These are phyloP conservation scores for Pseudomyrmex concolor DNA, from an alignment of 1,140 invertebrate genomes.

Conservation along the genomic window DNA sequence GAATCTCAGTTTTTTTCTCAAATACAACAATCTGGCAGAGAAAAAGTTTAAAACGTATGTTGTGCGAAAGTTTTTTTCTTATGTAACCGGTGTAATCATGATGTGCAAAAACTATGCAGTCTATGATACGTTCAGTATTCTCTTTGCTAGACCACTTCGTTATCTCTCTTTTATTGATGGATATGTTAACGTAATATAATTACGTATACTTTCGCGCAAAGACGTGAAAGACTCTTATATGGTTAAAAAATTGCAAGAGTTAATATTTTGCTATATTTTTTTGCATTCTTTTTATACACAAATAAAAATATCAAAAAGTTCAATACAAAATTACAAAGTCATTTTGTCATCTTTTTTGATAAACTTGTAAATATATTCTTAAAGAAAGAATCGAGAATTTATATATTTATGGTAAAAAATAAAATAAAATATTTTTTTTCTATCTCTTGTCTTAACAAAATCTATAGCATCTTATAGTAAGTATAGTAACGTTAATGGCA, in stretches of 20 bases:
- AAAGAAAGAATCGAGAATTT: too few species aligned
- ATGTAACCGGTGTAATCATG: slow-evolving; percentile 17
- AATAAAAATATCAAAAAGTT: not conserved
- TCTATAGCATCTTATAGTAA: not conserved
- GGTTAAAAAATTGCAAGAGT: not conserved
- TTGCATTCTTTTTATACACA: not conserved
- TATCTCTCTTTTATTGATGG: slow-evolving; percentile 28
- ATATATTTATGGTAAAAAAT: too few species aligned
- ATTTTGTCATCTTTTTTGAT: too few species aligned
- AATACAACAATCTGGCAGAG: slow-evolving; percentile 17
- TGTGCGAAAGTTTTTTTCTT: slow-evolving; percentile 32
- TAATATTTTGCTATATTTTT: slow-evolving; percentile 23
- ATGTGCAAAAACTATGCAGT: slow-evolving; percentile 18
- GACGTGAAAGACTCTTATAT: not conserved
- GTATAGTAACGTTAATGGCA: not conserved
- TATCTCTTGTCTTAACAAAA: not conserved
- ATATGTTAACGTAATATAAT: slow-evolving; percentile 6
- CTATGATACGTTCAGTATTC: slow-evolving; percentile 24
- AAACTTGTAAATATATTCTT: too few species aligned
- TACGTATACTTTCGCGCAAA: slow-evolving; percentile 2
- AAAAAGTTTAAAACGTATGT: slow-evolving; percentile 22
- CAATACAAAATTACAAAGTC: too few species aligned
- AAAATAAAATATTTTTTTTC: not conserved
- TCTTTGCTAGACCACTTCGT: slow-evolving; percentile 17
- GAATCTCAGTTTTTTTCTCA: slow-evolving; percentile 51